phyloP scores from a whole-genome alignment of 2,888 invertebrate species.

The Eumerus sabulonum region DNA sequence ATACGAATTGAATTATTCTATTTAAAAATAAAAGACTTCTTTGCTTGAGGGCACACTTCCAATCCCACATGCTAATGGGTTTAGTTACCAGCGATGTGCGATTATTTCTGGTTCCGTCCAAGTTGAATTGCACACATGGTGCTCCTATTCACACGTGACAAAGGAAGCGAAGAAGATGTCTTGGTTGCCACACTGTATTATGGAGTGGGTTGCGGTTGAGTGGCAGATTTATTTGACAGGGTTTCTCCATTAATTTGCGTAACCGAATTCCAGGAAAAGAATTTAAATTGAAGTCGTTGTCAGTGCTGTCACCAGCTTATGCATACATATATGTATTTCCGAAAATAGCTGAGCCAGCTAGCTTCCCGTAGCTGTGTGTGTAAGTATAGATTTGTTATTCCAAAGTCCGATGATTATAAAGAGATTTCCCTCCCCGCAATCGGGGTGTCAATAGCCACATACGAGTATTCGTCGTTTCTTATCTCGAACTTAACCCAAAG shows the following conservation, averaged over 20 bases:
- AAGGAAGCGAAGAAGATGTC: too few species aligned
- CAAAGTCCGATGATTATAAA: constrained; percentile 5
- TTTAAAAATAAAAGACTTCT: not conserved
- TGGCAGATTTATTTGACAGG: constrained; percentile 36
- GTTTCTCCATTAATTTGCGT: constrained; percentile 55
- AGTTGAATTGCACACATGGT: not conserved
- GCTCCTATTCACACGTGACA: not conserved
- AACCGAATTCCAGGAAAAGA: constrained; percentile 30
- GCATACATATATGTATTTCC: not conserved
- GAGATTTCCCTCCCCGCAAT: not conserved
- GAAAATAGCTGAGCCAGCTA: too few species aligned
- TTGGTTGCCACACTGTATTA: constrained; percentile 1
- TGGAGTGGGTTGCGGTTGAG: constrained; percentile 16
- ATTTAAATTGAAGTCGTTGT: constrained; percentile 33
- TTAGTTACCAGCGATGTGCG: not conserved
- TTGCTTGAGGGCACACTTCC: not conserved
- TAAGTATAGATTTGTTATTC: too few species aligned
- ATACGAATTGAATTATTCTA: not conserved
- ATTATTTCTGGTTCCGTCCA: not conserved
- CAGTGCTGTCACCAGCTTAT: constrained; percentile 9
- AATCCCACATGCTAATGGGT: not conserved
- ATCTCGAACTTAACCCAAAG: constrained; percentile 18
- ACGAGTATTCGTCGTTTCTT: constrained; percentile 23
- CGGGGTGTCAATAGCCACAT: constrained; percentile 16
- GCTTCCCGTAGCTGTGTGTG: too few species aligned